phyloP scores from a whole-genome alignment of 2,797 vertebrate genomes.

The Gallinago stenura region DNA sequence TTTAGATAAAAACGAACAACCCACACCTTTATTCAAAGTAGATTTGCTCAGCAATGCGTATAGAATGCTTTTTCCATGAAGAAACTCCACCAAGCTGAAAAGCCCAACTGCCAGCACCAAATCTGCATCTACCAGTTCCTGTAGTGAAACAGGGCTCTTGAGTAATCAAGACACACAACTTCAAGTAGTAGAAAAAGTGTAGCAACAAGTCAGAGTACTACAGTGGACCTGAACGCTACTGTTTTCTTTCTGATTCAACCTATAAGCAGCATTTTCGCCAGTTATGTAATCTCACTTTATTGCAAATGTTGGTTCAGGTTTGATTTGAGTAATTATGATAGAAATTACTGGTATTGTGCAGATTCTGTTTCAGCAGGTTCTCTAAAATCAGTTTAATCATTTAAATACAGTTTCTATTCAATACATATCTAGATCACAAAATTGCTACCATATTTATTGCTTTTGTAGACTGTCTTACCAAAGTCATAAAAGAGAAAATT shows the following conservation, averaged over 20 bases:
- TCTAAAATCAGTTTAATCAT: not conserved
- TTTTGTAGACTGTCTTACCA: not conserved
- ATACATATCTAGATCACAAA: not conserved
- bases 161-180: not conserved
- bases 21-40: not conserved
- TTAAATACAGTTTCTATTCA: not conserved
- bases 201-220: not conserved
- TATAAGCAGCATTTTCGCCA: not conserved
- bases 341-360: not conserved
- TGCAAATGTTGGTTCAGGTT: not conserved
- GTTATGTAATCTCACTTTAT: not conserved
- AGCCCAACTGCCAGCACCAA: not conserved
- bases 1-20: not conserved
- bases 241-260: not conserved
- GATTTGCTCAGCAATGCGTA: not conserved
- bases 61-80: not conserved
- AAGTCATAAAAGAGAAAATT: not conserved
- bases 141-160: not conserved
- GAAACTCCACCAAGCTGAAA: not conserved
- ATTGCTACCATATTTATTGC: not conserved
- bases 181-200: not conserved
- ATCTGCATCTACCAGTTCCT: not conserved
- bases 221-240: not conserved
- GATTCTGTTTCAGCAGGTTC: not conserved
- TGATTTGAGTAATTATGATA: not conserved